Evolutionary conservation across 2,797 vertebrate genomes (phyloP).

Genomic region (Pseudopleuronectes americanus): DNA sequence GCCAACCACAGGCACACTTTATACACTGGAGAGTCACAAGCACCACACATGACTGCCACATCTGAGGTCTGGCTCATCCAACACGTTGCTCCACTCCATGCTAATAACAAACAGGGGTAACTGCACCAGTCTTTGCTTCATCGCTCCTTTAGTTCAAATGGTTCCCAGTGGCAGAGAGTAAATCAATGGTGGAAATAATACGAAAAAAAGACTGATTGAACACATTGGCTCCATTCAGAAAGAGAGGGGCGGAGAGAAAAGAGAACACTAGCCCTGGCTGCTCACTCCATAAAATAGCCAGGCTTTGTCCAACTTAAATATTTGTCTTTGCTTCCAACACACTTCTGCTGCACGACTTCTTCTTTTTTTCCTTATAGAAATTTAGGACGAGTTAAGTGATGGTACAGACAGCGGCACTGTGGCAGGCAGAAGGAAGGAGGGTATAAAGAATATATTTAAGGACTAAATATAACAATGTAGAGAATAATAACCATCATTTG

Average conservation of each 20-base stretch:
- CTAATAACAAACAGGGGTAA: constrained; percentile 39
- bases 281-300: constrained; percentile 55
- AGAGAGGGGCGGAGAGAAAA: constrained; percentile 18
- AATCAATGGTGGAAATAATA: constrained; percentile 41
- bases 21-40: constrained; percentile 71
- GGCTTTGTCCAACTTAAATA: constrained; percentile 72
- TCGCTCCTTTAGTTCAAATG: constrained; percentile 36
- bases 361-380: constrained; percentile 45
- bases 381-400: constrained; percentile 60
- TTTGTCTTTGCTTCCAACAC: constrained; percentile 72
- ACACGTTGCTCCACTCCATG: constrained; percentile 22
- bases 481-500: constrained; percentile 58
- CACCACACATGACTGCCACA: constrained; percentile 70
- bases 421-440: constrained; percentile 37
- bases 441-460: constrained; percentile 19
- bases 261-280: constrained; percentile 39
- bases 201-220: constrained; percentile 35
- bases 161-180: constrained; percentile 17
- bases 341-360: constrained; percentile 49
- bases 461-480: neutral
- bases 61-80: constrained; percentile 24
- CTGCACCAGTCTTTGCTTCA: constrained; percentile 36
- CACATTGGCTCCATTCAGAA: constrained; percentile 27
- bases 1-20: constrained; percentile 71
- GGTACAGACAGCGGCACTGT: constrained; percentile 45